Percentiles rank a stretch among this genome's conserved stretches.
Conservation (phyloP, 2,888 invertebrate species). For the Caenorhabditis sinica region DNA sequence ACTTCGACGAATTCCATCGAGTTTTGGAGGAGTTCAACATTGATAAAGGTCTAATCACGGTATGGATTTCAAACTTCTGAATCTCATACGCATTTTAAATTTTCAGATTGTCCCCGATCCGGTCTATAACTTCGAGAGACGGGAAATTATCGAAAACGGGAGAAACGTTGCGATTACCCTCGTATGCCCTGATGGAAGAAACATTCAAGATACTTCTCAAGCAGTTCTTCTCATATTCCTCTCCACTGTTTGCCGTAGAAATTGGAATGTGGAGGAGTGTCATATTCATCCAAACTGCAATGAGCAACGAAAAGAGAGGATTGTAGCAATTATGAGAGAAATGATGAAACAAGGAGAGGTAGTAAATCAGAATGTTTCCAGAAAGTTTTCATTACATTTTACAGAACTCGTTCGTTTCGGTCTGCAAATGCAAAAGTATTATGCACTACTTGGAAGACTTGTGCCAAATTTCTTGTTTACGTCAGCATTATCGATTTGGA, state of each 20-base stretch:
- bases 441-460: too few species aligned
- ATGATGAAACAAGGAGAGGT: too few species aligned
- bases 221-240: not conserved
- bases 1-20: not conserved
- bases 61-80: not conserved
- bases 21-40: not conserved
- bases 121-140: not conserved
- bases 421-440: too few species aligned
- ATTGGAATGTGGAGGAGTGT: not conserved
- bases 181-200: not conserved
- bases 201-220: not conserved
- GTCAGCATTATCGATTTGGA: too few species aligned
- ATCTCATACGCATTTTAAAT: not conserved
- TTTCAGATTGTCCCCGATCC: slow-evolving; percentile 1
- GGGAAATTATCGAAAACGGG: not conserved
- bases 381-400: too few species aligned
- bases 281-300: not conserved
- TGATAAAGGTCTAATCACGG: not conserved
- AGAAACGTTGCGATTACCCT: not conserved
- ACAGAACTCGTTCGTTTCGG: too few species aligned
- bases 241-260: not conserved
- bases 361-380: too few species aligned
- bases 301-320: not conserved
- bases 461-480: too few species aligned
- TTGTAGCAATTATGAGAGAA: too few species aligned